A percentile compares a stretch with the other conserved stretches of the same genome.
phyloP scores from a whole-genome alignment of 2,113 vertebrate species.

The Microtus richardsoni region DNA sequence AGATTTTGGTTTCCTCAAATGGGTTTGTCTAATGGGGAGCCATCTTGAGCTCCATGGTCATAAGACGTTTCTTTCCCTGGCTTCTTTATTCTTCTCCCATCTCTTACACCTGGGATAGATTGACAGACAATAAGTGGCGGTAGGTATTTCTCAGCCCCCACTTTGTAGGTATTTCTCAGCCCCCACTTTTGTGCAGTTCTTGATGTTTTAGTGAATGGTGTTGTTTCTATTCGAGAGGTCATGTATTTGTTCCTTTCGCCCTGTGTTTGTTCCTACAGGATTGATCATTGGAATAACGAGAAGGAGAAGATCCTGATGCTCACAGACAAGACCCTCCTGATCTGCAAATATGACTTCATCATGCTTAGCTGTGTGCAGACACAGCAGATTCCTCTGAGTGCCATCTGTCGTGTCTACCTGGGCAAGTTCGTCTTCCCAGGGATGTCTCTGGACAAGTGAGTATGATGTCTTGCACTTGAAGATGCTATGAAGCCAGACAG shows the following conservation, averaged over 20 bases:
- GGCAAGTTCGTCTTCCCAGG: constrained; percentile 88
- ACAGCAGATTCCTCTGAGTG: constrained; percentile 85
- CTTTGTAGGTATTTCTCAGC: not conserved
- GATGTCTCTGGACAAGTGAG: constrained; percentile 89
- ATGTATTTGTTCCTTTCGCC: not conserved
- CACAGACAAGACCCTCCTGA: constrained; percentile 85
- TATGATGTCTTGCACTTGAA: constrained; percentile 10
- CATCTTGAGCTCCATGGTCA: not conserved
- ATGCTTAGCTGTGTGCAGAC: constrained; percentile 88
- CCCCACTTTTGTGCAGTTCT: not conserved
- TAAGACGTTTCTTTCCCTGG: not conserved
- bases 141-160: not conserved
- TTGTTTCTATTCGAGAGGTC: not conserved
- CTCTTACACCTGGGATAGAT: not conserved
- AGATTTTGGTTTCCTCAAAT: not conserved
- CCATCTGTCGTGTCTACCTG: constrained; percentile 84
- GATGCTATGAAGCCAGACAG: not conserved
- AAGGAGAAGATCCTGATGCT: constrained; percentile 88
- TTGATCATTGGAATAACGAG: constrained; percentile 94
- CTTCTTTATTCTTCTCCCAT: not conserved
- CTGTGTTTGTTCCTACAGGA: constrained; percentile 77
- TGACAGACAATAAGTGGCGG: not conserved
- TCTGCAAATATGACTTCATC: constrained; percentile 92
- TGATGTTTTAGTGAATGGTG: not conserved
- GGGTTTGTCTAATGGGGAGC: not conserved